A percentile compares a stretch with the other conserved stretches of the same genome.
Conservation (phyloP, 2,797 vertebrate species). For the Hafferia zeledoni region DNA sequence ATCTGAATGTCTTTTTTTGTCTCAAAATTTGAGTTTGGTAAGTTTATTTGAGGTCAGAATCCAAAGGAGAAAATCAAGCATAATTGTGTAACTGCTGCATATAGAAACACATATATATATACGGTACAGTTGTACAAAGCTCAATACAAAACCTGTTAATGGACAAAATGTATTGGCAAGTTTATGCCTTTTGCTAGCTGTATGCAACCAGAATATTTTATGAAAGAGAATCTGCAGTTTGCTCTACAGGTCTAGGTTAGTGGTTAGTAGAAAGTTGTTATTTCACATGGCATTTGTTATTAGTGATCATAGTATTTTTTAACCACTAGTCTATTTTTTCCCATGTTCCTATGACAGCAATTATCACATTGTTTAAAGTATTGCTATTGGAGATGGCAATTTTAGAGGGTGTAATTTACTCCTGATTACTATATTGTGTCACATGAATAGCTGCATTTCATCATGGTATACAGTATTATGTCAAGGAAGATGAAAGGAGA, state of each 20-base stretch:
- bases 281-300: constrained; percentile 30
- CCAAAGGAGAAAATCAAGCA: not conserved
- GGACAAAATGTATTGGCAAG: constrained; percentile 6
- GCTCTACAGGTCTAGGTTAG: not conserved
- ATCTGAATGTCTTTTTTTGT: not conserved
- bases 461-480: not conserved
- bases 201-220: not conserved
- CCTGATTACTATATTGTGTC: constrained; percentile 60
- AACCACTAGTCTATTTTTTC: constrained; percentile 30
- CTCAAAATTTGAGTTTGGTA: not conserved
- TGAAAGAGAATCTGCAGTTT: constrained; percentile 9
- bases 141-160: not conserved
- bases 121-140: not conserved
- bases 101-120: not conserved
- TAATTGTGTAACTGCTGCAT: not conserved
- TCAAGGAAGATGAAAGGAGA: not conserved
- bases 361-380: constrained; percentile 35
- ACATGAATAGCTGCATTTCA: constrained; percentile 15
- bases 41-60: not conserved
- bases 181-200: not conserved
- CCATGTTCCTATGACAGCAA: not conserved
- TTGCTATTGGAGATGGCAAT: constrained; percentile 12
- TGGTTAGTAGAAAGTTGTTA: constrained; percentile 3
- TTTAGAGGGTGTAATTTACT: constrained; percentile 38
- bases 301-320: constrained; percentile 4